phyloP scores from a whole-genome alignment of 2,113 vertebrate species.

The Tragelaphus strepsiceros region DNA sequence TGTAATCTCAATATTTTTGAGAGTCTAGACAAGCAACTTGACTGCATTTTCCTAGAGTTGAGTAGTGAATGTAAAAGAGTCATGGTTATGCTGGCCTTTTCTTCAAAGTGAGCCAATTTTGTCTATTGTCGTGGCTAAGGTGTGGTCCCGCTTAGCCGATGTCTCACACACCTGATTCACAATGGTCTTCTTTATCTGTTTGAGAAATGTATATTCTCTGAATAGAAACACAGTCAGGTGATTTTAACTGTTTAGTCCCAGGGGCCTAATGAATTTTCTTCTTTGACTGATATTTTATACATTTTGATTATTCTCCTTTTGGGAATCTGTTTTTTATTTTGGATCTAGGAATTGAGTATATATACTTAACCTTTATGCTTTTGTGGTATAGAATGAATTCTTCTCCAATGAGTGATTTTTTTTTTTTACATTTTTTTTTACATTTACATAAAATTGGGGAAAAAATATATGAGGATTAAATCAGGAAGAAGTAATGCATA shows the following conservation, averaged over 20 bases:
- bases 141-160: neutral
- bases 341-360: neutral
- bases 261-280: neutral
- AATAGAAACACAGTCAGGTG: neutral
- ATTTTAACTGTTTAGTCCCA: neutral
- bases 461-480: neutral
- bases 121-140: neutral
- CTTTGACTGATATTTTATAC: neutral
- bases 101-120: neutral
- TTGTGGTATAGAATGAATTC: neutral
- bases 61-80: constrained; percentile 12
- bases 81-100: neutral
- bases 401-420: neutral
- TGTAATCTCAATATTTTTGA: constrained; percentile 17
- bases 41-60: neutral
- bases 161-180: neutral
- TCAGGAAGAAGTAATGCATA: neutral
- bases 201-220: neutral
- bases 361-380: neutral
- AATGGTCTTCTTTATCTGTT: neutral
- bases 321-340: neutral
- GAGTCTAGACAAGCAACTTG: neutral
- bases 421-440: neutral
- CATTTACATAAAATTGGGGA: neutral
- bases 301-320: neutral